Conservation (phyloP, 2,797 vertebrate species). For the Esox lucius region DNA sequence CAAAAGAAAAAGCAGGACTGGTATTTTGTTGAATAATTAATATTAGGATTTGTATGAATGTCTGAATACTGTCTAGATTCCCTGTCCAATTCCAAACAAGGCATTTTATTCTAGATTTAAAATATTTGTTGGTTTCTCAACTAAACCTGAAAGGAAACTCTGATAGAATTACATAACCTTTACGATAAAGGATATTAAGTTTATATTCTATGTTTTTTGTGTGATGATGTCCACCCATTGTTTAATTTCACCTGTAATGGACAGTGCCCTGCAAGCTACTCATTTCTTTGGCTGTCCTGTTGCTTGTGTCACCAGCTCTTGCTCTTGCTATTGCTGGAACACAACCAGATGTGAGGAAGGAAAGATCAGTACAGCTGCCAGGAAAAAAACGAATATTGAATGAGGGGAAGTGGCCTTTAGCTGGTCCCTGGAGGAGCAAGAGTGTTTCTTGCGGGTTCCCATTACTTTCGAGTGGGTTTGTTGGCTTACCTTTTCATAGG, state of each 20-base stretch:
- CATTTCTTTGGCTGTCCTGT: too few relatives aligned
- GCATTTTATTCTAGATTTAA: not conserved
- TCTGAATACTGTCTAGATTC: not conserved
- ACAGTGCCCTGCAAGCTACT: not conserved
- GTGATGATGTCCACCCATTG: not conserved
- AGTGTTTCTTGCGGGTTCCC: conserved; percentile 7
- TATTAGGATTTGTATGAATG: not conserved
- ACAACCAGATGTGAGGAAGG: not conserved
- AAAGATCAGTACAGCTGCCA: not conserved
- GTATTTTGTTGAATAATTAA: not conserved
- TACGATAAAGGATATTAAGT: too few relatives aligned
- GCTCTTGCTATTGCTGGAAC: not conserved
- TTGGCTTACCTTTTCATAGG: not conserved
- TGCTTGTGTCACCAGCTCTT: too few relatives aligned
- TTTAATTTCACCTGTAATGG: not conserved
- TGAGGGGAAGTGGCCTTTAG: conserved; percentile 14
- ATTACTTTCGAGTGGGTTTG: conserved; percentile 1
- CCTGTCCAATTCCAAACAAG: not conserved
- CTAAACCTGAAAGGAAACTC: not conserved
- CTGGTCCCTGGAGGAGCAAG: not conserved
- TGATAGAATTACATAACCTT: not conserved
- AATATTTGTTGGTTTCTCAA: not conserved
- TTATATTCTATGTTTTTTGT: not conserved
- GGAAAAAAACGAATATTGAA: conserved; percentile 12
- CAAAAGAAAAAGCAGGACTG: not conserved